Base-by-base conservation (phyloP, 2,888 invertebrate species). In the Acronicta aceris region DNA sequence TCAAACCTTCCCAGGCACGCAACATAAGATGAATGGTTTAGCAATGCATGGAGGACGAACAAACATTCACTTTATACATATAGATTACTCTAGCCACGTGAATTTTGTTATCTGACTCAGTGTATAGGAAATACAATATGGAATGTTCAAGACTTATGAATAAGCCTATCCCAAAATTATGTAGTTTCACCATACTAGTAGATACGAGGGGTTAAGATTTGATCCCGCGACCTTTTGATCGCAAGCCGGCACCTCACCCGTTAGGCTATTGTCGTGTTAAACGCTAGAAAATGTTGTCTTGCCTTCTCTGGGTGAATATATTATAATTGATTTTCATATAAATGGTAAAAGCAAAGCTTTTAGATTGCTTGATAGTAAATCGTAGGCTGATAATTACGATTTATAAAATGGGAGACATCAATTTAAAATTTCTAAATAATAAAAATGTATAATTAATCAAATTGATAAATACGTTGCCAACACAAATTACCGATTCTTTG, bases 281-380 rank as follows among this genome's bases (percentile, higher is more conserved):
- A 57, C 59, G 56, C 54, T 69, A 64, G 74, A 69, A 74, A 74
- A 71, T 74, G 74, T 58, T n/a, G 74, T 74, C 55, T 71, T 74
- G 41, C 71, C 75, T 58, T 74, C 51, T 64, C 40, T 41, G 62
- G 2, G 0, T 17, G 49, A 58, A 60, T 64, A 64, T 59, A 71
- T 67, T 72, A 66, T 68, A 58, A 73, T 71, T 62, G 55, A 68
- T 73, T 58, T 62, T 59, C 57, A 58, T 68, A 46, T 61, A 73
- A 67, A 70, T 70, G 43, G 50, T 47, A 40, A 65, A 48, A 55
- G 65, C 46, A 16, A 51, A 68, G 41, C 40, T 59, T 51, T 59
- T 42, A 52, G 21, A 16, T n/a, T 36, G 21, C 6, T 17, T 9
- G 5, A 45, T 43, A 43, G 42, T 21, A 56, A 64, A 50, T 48